A percentile compares a stretch with the other conserved stretches of the same genome.
Conservation (phyloP, 2,888 invertebrate species). For the Coleophora flavipennella region DNA sequence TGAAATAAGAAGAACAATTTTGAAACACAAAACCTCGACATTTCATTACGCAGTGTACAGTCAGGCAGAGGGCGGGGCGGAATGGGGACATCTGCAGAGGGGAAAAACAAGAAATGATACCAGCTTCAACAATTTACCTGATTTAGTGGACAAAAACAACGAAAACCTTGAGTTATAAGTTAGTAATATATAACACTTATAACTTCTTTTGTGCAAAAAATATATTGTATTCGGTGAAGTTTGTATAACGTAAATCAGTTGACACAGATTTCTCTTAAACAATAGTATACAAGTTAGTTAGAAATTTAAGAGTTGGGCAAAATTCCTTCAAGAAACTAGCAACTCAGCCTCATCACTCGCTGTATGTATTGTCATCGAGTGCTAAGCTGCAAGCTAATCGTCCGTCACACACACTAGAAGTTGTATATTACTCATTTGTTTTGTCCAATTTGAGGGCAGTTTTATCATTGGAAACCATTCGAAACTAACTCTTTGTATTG, state of each 20-base stretch:
- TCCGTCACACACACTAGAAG: conserved; percentile 35
- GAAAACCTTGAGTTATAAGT: background rate
- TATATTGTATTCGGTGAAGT: too few species aligned
- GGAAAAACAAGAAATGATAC: conserved; percentile 24
- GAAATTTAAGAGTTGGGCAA: conserved; percentile 12
- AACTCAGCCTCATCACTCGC: conserved; percentile 29
- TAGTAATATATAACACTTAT: too few species aligned
- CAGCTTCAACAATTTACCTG: conserved; percentile 23
- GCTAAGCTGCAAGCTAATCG: too few species aligned
- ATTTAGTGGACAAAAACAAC: conserved; percentile 13
- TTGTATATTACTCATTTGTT: conserved; percentile 20
- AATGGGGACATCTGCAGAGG: background rate
- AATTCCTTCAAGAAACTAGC: conserved; percentile 17
- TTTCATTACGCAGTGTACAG: conserved; percentile 29
- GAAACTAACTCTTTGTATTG: conserved; percentile 39
- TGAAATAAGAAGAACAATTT: conserved; percentile 34
- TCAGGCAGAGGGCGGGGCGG: conserved; percentile 27
- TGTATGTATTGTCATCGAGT: conserved; percentile 22
- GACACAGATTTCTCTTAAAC: too few species aligned
- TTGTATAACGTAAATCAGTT: too few species aligned
- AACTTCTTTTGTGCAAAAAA: background rate
- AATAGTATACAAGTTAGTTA: too few species aligned
- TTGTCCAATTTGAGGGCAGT: conserved; percentile 24
- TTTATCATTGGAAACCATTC: conserved; percentile 26
- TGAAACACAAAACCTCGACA: conserved; percentile 64